Conservation (phyloP, 1,140 invertebrate species). For the Nephila pilipes region DNA sequence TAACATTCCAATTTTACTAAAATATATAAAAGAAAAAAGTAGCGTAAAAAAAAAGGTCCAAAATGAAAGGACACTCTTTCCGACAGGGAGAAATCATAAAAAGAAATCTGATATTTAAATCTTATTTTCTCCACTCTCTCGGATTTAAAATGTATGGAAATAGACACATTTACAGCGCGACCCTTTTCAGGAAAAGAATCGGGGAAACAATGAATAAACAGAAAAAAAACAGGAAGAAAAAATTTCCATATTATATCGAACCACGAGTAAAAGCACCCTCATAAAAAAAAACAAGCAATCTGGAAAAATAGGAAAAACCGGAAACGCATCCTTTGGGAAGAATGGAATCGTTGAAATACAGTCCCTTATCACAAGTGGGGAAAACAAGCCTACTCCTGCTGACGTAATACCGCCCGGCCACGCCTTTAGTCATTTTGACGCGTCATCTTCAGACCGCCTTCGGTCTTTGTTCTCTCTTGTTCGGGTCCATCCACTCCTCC, state of each 20-base stretch:
- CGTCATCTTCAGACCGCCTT: conserved; percentile 73
- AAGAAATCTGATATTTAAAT: conserved; percentile 57
- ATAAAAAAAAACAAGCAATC: conserved; percentile 37
- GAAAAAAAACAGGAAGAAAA: background rate
- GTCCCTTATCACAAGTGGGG: conserved; percentile 27
- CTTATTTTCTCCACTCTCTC: background rate
- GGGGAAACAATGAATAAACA: conserved; percentile 1
- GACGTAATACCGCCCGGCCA: conserved; percentile 70
- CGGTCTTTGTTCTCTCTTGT: conserved; percentile 63
- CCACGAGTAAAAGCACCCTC: background rate
- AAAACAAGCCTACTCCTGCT: conserved; percentile 61
- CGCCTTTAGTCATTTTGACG: conserved; percentile 67
- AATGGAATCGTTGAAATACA: conserved; percentile 2
- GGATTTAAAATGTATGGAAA: conserved; percentile 47
- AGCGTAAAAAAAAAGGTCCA: background rate
- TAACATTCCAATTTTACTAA: conserved; percentile 17
- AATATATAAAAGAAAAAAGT: background rate
- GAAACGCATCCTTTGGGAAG: conserved; percentile 28
- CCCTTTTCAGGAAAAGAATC: background rate
- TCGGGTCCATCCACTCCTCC: conserved; percentile 17
- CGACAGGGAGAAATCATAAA: background rate
- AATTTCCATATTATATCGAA: conserved; percentile 60
- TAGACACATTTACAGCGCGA: conserved; percentile 45
- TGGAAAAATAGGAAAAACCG: conserved; percentile 16
- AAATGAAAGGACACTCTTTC: background rate